Conservation (phyloP, 2,888 invertebrate genomes). For the Rotaria magnacalcarata region DNA sequence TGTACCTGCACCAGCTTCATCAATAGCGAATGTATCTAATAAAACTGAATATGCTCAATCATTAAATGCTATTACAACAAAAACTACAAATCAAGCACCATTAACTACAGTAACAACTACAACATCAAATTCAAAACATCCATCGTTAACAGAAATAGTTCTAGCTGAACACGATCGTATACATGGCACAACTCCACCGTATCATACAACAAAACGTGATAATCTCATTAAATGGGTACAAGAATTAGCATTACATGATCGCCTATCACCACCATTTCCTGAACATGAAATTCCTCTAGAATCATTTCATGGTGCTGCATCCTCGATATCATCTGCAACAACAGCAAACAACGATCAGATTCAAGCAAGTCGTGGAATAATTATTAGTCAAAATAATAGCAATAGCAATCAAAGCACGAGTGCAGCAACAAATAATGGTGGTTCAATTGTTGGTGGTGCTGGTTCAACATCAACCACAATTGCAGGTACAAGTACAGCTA, state of each 20-base stretch:
- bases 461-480: constrained; percentile 10
- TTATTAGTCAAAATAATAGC: constrained; percentile 26
- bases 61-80: constrained; percentile 10
- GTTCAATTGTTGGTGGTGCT: background rate
- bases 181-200: constrained; percentile 29
- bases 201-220: constrained; percentile 34
- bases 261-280: constrained; percentile 25
- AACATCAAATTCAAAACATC: background rate
- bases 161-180: constrained; percentile 35
- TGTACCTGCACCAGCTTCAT: background rate
- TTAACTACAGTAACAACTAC: background rate
- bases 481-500: constrained; percentile 20
- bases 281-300: background rate
- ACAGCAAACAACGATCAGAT: background rate
- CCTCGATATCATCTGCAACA: background rate
- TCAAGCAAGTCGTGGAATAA: background rate
- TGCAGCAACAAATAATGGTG: constrained; percentile 32
- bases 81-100: background rate
- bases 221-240: constrained; percentile 13
- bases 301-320: constrained; percentile 10
- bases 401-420: constrained; percentile 33
- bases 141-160: constrained; percentile 28
- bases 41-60: constrained; percentile 36
- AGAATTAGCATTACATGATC: constrained; percentile 12
- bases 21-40: background rate